Conservation (phyloP, 2,888 invertebrate genomes). For the Dynastes grantii region DNA sequence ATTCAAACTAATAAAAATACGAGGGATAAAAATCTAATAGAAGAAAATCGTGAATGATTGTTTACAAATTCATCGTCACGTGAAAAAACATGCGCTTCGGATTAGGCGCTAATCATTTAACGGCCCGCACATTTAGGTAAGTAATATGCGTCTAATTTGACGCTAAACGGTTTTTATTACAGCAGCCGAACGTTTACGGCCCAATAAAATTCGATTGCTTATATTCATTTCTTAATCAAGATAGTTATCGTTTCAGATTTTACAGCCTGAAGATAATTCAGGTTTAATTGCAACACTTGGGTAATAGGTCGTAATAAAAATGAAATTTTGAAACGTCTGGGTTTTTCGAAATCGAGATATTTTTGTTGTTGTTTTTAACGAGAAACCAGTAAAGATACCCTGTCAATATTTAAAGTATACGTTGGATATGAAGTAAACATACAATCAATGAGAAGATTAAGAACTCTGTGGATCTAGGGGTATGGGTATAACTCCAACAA, state of each 20-base stretch:
- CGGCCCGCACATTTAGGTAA: not conserved
- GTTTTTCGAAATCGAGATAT: too few species aligned
- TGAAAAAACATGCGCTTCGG: not conserved
- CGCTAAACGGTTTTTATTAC: conserved; percentile 33
- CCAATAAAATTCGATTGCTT: conserved; percentile 26
- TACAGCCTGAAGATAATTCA: conserved; percentile 21
- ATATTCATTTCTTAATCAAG: conserved; percentile 34
- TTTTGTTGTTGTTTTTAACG: too few species aligned
- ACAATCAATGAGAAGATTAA: too few species aligned
- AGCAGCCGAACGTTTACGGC: conserved; percentile 20
- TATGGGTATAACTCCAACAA: too few species aligned
- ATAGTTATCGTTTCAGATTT: conserved; percentile 13
- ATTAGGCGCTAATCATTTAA: conserved; percentile 5
- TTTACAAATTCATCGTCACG: conserved; percentile 3
- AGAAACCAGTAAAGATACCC: too few species aligned
- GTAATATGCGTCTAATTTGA: conserved; percentile 33
- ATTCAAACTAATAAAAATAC: too few species aligned
- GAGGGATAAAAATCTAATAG: not conserved
- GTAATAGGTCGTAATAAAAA: not conserved
- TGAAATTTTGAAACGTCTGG: too few species aligned
- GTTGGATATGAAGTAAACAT: too few species aligned
- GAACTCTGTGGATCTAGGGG: too few species aligned
- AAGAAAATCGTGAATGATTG: not conserved
- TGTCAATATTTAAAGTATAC: too few species aligned
- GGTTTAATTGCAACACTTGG: conserved; percentile 12